Evolutionary conservation across 2,888 invertebrate genomes (phyloP), one percentile per base, ranked within the genome.

Genomic region (Aleiodes alternator): DNA sequence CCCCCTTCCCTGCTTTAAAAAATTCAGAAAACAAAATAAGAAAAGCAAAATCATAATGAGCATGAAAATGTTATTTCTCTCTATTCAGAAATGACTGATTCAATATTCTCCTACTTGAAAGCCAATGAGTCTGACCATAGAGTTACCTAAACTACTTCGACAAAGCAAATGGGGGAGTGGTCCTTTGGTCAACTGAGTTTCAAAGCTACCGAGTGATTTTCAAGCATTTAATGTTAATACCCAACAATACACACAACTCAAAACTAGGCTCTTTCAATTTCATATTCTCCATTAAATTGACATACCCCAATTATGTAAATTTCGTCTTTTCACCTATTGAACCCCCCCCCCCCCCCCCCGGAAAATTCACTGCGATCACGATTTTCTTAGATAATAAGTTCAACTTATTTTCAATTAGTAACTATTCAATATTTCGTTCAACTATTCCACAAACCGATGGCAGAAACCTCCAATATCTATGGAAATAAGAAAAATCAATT

Each of bases 121-220:
- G 12, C 7, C 11, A 11, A 9, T 11, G 66, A n/a, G 68, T 68
- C 51, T 51, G 51, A 51, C 51, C 51, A 8, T 12, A 51, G 29
- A 14, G n/a, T 23, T 11, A 51, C 50, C 31, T 68, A 50, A 51
- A 51, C 51, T 29, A 68, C 68, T 68, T 50, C 8, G 50, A 29
- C 29, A 48, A 50, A 66, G 68, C 29, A n/a, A 12, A 34, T 9
- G 51, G 31, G 51, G 31, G 51, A 51, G 68, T 48, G 61, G 64
- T 64, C 9, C 12, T 68, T 68, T 23, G 68, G 68, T 68, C 68
- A 68, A 68, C 51, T 31, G 51, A 53, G 51, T 50, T 68, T 48
- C 16, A 9, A 68, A 68, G 50, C 31, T 43, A 51, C 51, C 34
- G 14, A 12, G 68, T 50, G 12, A 29, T 34, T 59, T 29, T 29